These are phyloP conservation scores for Phrynosoma blainvillii DNA, from an alignment of 2,113 vertebrate species.

Conservation along the genomic window DNA sequence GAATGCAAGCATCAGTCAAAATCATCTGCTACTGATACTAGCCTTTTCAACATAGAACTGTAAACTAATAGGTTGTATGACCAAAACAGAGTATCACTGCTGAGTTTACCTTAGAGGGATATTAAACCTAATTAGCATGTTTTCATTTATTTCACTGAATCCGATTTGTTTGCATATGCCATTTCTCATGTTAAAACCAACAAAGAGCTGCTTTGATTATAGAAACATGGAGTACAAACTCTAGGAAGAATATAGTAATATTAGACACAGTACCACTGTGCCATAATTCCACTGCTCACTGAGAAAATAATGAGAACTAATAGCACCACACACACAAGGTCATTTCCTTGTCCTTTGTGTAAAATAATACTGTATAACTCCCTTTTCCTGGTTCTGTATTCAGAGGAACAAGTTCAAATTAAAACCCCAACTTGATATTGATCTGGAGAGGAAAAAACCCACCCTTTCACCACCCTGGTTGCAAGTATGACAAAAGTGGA, in stretches of 20 bases:
- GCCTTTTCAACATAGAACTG: neutral
- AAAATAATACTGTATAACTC: neutral
- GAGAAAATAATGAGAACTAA: neutral
- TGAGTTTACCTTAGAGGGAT: neutral
- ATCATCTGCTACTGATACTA: neutral
- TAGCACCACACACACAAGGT: neutral
- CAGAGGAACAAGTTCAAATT: neutral
- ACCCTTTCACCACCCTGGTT: neutral
- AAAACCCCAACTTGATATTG: slow-evolving; percentile 6
- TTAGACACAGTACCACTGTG: neutral
- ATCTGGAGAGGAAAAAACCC: neutral
- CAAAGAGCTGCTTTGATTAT: neutral
- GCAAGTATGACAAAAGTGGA: neutral
- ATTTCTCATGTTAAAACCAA: neutral
- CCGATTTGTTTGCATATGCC: neutral
- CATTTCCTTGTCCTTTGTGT: neutral
- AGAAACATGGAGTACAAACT: neutral
- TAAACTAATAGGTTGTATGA: no score
- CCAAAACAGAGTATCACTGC: no score
- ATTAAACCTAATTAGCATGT: no score
- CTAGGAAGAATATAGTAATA: neutral
- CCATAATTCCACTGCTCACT: neutral
- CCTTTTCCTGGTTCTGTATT: slow-evolving; percentile 14
- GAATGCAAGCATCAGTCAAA: neutral
- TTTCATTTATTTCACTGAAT: neutral